Conservation (phyloP, 1,140 invertebrate species). For the Conus ventricosus region DNA sequence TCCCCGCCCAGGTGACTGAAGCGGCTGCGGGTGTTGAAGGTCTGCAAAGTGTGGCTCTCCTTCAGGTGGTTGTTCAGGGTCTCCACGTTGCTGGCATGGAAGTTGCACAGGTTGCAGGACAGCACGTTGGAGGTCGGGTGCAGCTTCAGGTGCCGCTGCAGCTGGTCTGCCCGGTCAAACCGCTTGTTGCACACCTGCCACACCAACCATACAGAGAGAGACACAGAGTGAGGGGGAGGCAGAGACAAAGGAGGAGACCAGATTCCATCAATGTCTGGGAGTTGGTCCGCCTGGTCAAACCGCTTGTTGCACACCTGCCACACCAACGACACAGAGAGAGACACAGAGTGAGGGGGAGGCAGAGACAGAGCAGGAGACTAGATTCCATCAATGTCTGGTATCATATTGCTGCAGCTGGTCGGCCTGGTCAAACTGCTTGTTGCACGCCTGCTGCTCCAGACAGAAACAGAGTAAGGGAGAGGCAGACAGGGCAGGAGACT, state of each 20-base stretch:
- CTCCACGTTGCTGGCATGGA: slow-evolving; percentile 56
- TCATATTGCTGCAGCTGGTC: slow-evolving; percentile 59
- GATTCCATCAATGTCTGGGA: slow-evolving; percentile 15
- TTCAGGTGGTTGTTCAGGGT: slow-evolving; percentile 62
- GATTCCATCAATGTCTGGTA: no score
- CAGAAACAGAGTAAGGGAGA: no score
- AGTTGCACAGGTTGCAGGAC: slow-evolving; percentile 61
- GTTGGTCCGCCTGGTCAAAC: slow-evolving; percentile 63
- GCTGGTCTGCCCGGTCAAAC: slow-evolving; percentile 64
- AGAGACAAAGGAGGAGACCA: no score
- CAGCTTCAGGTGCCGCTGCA: slow-evolving; percentile 63
- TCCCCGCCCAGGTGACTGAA: slow-evolving; percentile 25
- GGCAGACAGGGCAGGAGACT: no score
- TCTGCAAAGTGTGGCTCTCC: slow-evolving; percentile 54
- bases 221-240: no score
- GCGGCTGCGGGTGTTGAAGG: slow-evolving; percentile 45
- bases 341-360: no score
- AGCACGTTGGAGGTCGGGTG: slow-evolving; percentile 59
- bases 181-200: slow-evolving; percentile 60
- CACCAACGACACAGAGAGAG: no score
- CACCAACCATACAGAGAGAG: no score
- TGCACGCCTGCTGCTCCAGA: slow-evolving; percentile 50
- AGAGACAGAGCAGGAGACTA: no score
- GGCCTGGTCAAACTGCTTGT: slow-evolving; percentile 63
- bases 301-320: slow-evolving; percentile 60